Conservation (phyloP, 2,888 invertebrate genomes). For the Cordilura impudica region DNA sequence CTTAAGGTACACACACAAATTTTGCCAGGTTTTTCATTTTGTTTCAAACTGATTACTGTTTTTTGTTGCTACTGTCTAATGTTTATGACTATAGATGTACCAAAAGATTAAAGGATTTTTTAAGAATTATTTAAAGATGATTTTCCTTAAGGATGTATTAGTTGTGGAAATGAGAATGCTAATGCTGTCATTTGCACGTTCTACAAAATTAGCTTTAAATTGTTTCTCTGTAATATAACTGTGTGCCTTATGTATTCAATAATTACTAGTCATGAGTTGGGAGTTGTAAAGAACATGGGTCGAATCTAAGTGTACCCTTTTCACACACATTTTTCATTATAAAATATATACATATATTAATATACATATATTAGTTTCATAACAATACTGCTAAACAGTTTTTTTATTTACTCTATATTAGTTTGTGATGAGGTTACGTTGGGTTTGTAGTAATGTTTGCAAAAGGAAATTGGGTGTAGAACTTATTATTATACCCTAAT, state of each 20-base stretch:
- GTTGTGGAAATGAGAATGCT: not conserved
- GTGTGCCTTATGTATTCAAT: not conserved
- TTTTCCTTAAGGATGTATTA: constrained; percentile 22
- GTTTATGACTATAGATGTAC: not conserved
- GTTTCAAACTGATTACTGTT: not conserved
- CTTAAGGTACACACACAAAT: not conserved
- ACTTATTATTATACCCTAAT: too few species aligned
- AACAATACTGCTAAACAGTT: too few species aligned
- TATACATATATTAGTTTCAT: too few species aligned
- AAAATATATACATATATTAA: too few species aligned
- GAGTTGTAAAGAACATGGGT: too few species aligned
- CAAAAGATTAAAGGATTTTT: constrained; percentile 14
- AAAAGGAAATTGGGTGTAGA: too few species aligned
- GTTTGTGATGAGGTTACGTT: too few species aligned
- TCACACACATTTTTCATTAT: too few species aligned
- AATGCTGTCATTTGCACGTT: constrained; percentile 40
- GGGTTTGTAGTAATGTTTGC: too few species aligned
- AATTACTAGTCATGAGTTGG: not conserved
- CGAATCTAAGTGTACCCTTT: too few species aligned
- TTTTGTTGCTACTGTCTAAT: not conserved
- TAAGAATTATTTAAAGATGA: constrained; percentile 32
- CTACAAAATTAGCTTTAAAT: constrained; percentile 42
- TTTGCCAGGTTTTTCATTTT: not conserved
- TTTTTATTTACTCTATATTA: too few species aligned
- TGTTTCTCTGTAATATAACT: not conserved